These are phyloP conservation scores for Coptodon bakossiorum DNA, from an alignment of 2,113 vertebrate species.

Conservation along the genomic window DNA sequence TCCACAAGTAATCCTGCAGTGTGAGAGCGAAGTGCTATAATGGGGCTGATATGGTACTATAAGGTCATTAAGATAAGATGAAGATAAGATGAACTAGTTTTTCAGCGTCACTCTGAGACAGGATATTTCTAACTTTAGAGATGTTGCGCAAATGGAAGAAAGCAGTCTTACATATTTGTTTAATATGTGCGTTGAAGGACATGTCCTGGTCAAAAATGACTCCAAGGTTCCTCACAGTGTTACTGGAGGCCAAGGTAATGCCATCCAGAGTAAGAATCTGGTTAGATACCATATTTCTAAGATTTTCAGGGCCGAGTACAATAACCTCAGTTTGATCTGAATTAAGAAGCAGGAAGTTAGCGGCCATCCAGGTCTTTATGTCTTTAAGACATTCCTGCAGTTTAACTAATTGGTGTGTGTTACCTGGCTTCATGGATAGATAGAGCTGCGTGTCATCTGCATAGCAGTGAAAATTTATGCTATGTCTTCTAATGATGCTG, in stretches of 20 bases:
- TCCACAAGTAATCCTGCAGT: neutral
- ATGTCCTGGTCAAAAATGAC: neutral
- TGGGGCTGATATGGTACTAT: neutral
- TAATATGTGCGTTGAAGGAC: too few relatives aligned
- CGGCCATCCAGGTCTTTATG: accelerated
- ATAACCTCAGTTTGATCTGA: accelerated
- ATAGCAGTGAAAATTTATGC: too few relatives aligned
- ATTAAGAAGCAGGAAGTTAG: neutral
- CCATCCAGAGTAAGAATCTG: neutral
- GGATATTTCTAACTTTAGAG: neutral
- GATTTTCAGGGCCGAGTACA: accelerated
- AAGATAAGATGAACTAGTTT: neutral
- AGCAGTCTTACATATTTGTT: neutral
- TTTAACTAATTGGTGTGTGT: too few relatives aligned
- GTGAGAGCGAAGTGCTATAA: neutral
- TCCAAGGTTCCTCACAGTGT: neutral
- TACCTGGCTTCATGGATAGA: too few relatives aligned
- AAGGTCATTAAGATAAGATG: neutral
- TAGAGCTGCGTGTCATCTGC: too few relatives aligned
- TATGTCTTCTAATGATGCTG: too few relatives aligned
- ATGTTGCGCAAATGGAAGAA: neutral
- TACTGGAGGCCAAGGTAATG: neutral
- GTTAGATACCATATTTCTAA: neutral
- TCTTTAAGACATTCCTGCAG: neutral
- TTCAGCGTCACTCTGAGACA: neutral